These are phyloP conservation scores for Monopis laevigella DNA, from an alignment of 2,888 invertebrate species.

Conservation along the genomic window DNA sequence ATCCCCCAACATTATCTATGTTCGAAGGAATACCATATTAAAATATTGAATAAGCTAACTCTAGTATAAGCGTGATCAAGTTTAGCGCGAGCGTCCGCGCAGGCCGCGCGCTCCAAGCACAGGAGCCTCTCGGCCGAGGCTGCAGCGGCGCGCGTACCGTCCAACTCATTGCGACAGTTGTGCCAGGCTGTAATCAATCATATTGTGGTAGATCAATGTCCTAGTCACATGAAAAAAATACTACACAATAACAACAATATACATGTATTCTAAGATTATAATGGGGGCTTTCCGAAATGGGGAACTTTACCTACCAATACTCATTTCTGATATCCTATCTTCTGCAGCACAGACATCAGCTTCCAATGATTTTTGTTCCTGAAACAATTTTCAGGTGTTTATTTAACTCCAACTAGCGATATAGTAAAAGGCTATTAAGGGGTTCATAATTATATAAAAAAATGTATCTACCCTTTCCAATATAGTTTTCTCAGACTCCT, in stretches of 20 bases:
- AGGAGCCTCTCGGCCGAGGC: slow-evolving; percentile 33
- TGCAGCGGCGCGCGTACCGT: slow-evolving; percentile 31
- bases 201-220: no score
- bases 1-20: no score
- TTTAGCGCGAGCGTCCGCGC: slow-evolving; percentile 29
- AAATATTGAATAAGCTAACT: no score
- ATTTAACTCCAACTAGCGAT: no score
- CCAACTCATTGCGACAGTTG: slow-evolving; percentile 52
- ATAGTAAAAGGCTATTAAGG: no score
- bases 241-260: no score
- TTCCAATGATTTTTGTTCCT: slow-evolving; percentile 56
- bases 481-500: slow-evolving; percentile 46
- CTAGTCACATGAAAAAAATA: no score
- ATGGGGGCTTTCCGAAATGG: no score
- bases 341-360: slow-evolving; percentile 47
- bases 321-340: slow-evolving; percentile 50
- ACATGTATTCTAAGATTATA: no score
- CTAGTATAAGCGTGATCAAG: slow-evolving; percentile 32
- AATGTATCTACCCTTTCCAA: slow-evolving; percentile 45
- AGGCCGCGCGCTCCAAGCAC: slow-evolving; percentile 35
- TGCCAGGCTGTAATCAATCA: slow-evolving; percentile 51
- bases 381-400: no score
- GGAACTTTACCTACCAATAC: slow-evolving; percentile 49
- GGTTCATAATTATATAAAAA: no score
- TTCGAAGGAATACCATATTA: no score